A percentile compares a stretch with the other conserved stretches of the same genome.
Evolutionary conservation across 2,888 invertebrate species (phyloP).

Genomic region (Tetheella fluctuosa): DNA sequence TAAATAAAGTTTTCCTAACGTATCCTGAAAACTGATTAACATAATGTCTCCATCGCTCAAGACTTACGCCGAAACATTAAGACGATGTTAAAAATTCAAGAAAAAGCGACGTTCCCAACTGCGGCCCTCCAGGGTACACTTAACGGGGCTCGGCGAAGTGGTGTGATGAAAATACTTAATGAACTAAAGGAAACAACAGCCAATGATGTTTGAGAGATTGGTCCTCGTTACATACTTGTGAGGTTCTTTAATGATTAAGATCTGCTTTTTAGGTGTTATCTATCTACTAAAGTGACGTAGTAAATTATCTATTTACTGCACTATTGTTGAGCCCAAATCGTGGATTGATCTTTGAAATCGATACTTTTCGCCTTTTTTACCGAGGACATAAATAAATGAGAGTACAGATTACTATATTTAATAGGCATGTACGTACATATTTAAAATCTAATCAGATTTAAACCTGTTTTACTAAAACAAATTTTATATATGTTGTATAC

Average conservation of each 20-base stretch:
- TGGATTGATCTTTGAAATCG: too few relatives aligned
- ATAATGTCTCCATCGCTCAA: constrained; percentile 35
- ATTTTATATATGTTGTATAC: too few relatives aligned
- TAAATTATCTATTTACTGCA: too few relatives aligned
- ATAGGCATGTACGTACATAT: too few relatives aligned
- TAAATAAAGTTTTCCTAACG: constrained; percentile 13
- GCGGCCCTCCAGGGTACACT: constrained; percentile 62
- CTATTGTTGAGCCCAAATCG: too few relatives aligned
- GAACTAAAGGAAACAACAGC: constrained; percentile 47
- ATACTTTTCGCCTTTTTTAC: too few relatives aligned
- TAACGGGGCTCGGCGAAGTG: constrained; percentile 52
- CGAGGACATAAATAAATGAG: too few relatives aligned
- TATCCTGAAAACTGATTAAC: not conserved
- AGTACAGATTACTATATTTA: too few relatives aligned
- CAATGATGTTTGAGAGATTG: constrained; percentile 38
- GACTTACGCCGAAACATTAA: constrained; percentile 52
- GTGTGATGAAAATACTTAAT: constrained; percentile 69
- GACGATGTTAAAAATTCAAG: constrained; percentile 73
- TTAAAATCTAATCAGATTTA: too few relatives aligned
- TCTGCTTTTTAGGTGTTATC: not conserved
- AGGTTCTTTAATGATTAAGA: constrained; percentile 6
- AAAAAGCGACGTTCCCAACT: constrained; percentile 65
- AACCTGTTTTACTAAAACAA: too few relatives aligned
- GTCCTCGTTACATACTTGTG: not conserved
- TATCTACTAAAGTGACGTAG: not conserved